phyloP scores from a whole-genome alignment of 1,140 invertebrate species.

The Melitaea cinxia region DNA sequence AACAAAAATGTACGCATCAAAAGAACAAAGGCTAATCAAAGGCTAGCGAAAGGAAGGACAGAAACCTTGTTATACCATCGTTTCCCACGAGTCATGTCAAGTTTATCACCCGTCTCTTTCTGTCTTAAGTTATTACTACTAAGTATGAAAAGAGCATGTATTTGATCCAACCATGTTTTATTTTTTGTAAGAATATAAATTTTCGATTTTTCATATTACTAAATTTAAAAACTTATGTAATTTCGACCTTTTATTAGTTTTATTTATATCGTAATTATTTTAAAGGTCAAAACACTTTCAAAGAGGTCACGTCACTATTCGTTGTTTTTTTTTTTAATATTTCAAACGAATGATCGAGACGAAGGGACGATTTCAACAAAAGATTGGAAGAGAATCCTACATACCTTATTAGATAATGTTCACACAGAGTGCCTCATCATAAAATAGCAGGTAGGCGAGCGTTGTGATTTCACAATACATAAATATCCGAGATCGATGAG shows the following conservation, averaged over 20 bases:
- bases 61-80: conserved; percentile 61
- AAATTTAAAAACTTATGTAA: too few species aligned
- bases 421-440: conserved; percentile 10
- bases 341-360: not conserved
- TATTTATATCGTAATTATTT: not conserved
- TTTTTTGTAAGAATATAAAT: conserved; percentile 19
- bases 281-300: not conserved
- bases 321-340: not conserved
- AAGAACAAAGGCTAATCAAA: conserved; percentile 65
- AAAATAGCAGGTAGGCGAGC: conserved; percentile 53
- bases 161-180: conserved; percentile 32
- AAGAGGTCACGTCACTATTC: not conserved
- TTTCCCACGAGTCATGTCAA: conserved; percentile 55
- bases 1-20: conserved; percentile 38
- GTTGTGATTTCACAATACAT: conserved; percentile 44
- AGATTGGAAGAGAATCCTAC: not conserved
- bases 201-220: not conserved
- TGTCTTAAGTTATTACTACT: conserved; percentile 8
- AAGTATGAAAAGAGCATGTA: conserved; percentile 18
- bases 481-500: conserved; percentile 29
- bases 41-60: conserved; percentile 66
- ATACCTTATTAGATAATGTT: not conserved
- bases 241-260: not conserved
- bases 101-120: conserved; percentile 44
- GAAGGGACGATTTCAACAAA: not conserved